Base-by-base conservation (phyloP, 2,888 invertebrate species). In the Harpalus rufipes region DNA sequence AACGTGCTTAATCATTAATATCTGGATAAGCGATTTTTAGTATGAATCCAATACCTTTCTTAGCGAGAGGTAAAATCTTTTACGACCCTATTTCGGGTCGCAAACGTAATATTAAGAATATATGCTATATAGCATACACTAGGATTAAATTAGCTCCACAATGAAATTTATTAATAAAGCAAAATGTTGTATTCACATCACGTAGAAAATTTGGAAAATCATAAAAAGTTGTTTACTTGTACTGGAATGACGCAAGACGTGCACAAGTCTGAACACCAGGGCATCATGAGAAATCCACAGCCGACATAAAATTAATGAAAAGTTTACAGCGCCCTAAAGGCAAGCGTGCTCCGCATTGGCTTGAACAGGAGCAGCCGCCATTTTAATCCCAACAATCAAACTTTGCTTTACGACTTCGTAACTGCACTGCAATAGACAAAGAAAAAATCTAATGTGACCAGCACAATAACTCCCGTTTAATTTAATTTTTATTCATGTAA, bases 321-420 rank as follows among this genome's bases (percentile, higher is more conserved):
- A 72, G 58, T 82, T 82, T 82, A 82, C 68, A 72, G 68, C 58
- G 82, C 58, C 72, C 78, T 78, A 78, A 78, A 78, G 14, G 25
- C 44, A 44, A 10, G 78, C 78, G 51, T 68, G 44, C 44, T 14
- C 44, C 51, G 72, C 44, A 68, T 68, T 32, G 74, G 16, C 51
- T 41, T 25, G 39, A 10, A 10, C 32, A 32, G 25, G 32, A n/a
- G 63, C 10, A 41, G 18, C 74, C 78, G 78, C 81, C 81, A 81
- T 81, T 81, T 68, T 81, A 81, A 83, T 76, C 76, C 76, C 76
- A 82, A 83, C 83, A 83, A 83, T 83, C 74, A 83, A 83, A 83
- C 41, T 76, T 76, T 76, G 61, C 63, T 83, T 83, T 83, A 76
- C 76, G 61, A 83, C 61, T 76, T 72, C 76, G 74, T 83, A 76